phyloP scores from a whole-genome alignment of 2,888 invertebrate genomes.

The Notodonta ziczac region DNA sequence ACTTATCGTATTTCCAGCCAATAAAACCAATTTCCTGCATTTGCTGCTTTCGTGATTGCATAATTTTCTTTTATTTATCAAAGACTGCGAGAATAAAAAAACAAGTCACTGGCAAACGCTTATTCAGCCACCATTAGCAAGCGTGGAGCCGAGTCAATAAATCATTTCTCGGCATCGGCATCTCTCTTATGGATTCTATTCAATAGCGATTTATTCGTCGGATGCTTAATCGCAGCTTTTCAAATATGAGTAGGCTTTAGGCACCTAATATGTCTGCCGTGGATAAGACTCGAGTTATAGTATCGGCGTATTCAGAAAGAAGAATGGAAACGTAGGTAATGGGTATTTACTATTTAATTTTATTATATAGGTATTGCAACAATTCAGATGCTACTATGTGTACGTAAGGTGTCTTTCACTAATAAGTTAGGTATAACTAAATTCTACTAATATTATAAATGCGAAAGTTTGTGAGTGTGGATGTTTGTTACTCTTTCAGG shows the following conservation, averaged over 20 bases:
- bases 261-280: constrained; percentile 48
- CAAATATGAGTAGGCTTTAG: constrained; percentile 60
- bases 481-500: no score
- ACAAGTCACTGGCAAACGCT: constrained; percentile 47
- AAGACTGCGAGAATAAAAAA: constrained; percentile 47
- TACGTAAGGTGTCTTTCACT: no score
- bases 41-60: constrained; percentile 46
- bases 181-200: constrained; percentile 73
- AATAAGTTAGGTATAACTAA: no score
- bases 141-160: constrained; percentile 71
- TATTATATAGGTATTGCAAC: no score
- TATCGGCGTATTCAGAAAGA: no score
- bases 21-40: constrained; percentile 37
- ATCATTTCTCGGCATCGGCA: constrained; percentile 73
- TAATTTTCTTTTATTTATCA: constrained; percentile 55
- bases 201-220: constrained; percentile 67
- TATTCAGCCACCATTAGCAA: constrained; percentile 56
- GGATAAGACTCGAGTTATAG: constrained; percentile 36
- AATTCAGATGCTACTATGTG: no score
- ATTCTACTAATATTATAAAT: no score
- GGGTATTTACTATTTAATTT: no score
- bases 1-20: constrained; percentile 35
- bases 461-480: no score
- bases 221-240: constrained; percentile 61
- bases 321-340: no score